Evolutionary conservation across 2,113 vertebrate genomes (phyloP).

Genomic region (Gallinago undulata): DNA sequence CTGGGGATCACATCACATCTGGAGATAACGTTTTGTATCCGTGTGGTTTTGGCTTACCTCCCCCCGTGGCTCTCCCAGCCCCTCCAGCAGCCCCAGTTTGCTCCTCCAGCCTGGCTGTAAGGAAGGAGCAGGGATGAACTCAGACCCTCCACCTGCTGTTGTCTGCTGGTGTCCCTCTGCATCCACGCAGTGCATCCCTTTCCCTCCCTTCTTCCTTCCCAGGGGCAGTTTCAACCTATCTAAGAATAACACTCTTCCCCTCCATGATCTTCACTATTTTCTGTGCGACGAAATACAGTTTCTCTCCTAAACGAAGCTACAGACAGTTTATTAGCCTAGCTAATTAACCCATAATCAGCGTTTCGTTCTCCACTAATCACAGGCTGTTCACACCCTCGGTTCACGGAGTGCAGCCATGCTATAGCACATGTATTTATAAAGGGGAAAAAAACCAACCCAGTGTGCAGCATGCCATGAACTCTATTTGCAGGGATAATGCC

Average conservation of each 20-base stretch:
- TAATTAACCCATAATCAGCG: conserved; percentile 76
- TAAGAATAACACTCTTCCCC: conserved; percentile 16
- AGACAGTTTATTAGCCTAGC: conserved; percentile 75
- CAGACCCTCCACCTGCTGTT: neutral
- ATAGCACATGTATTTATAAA: conserved; percentile 65
- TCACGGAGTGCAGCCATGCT: conserved; percentile 34
- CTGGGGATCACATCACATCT: neutral
- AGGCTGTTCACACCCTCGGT: conserved; percentile 51
- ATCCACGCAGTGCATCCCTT: accelerated
- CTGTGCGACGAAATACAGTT: conserved; percentile 53
- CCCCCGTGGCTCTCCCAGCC: neutral
- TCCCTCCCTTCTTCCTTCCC: neutral
- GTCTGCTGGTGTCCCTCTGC: neutral
- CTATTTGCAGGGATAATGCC: conserved; percentile 6
- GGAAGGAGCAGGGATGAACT: neutral
- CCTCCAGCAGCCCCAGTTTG: neutral
- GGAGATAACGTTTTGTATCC: neutral
- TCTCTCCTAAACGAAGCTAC: conserved; percentile 59
- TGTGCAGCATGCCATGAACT: conserved; percentile 6
- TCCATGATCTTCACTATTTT: conserved; percentile 23
- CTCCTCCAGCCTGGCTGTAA: neutral
- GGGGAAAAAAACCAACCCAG: accelerated
- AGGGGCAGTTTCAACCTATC: neutral
- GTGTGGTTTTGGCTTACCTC: neutral
- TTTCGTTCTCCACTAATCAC: conserved; percentile 68